Evolutionary conservation across 2,888 invertebrate genomes (phyloP).

Genomic region (Emmelina monodactyla): DNA sequence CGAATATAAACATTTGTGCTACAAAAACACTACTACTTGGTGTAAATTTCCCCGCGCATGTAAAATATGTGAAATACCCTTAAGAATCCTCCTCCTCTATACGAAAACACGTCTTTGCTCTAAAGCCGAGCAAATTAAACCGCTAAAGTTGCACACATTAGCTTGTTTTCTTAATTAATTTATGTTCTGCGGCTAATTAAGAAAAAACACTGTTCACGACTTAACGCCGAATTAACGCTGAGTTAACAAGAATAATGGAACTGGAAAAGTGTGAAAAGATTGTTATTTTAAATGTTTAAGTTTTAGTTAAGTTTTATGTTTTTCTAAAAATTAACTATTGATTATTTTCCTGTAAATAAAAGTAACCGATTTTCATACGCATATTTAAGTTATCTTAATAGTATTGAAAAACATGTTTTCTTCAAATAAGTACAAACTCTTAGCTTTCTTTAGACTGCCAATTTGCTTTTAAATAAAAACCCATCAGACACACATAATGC

Average conservation of each 20-base stretch:
- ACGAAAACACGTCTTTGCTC: constrained; percentile 58
- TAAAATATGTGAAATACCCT: constrained; percentile 57
- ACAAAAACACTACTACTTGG: neutral
- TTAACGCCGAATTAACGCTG: too few species aligned
- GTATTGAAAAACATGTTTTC: too few species aligned
- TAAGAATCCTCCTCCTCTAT: constrained; percentile 35
- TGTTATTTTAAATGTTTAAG: neutral
- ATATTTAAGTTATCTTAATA: too few species aligned
- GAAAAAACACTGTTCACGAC: constrained; percentile 35
- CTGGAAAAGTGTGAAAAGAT: too few species aligned
- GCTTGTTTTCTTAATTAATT: constrained; percentile 48
- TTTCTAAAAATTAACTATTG: too few species aligned
- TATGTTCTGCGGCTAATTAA: constrained; percentile 38
- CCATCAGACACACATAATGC: too few species aligned
- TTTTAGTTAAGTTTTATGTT: neutral
- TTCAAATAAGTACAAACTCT: too few species aligned
- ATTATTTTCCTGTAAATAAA: too few species aligned
- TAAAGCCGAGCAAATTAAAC: constrained; percentile 48
- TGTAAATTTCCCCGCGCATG: constrained; percentile 50
- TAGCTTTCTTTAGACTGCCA: too few species aligned
- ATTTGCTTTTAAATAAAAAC: too few species aligned
- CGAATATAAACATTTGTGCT: too few species aligned
- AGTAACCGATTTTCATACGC: too few species aligned
- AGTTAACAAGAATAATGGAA: neutral
- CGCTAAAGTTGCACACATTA: constrained; percentile 37